These are phyloP conservation scores for Catostomus latipinnis DNA, from an alignment of 2,797 vertebrate species.

Conservation along the genomic window DNA sequence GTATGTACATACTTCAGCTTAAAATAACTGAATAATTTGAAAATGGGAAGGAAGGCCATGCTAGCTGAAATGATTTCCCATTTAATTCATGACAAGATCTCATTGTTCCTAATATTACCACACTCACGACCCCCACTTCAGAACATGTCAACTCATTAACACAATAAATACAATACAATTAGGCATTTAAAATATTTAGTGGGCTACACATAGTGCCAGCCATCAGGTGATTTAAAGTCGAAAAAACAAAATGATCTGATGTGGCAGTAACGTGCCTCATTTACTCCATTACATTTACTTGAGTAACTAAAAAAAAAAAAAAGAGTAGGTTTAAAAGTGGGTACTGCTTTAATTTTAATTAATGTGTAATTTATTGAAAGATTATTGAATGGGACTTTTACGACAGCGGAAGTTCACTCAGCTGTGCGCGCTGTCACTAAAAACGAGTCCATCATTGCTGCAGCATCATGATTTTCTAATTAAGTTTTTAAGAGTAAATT, in stretches of 20 bases:
- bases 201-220: background rate
- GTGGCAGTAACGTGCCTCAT: background rate
- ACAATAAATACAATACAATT: constrained; percentile 1
- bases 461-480: no score
- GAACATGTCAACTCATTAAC: constrained; percentile 11
- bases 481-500: no score
- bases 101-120: background rate
- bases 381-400: no score
- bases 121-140: background rate
- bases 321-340: no score
- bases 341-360: no score
- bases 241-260: background rate
- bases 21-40: background rate
- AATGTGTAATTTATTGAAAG: no score
- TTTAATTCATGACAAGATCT: background rate
- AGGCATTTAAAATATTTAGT: background rate
- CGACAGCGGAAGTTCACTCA: no score
- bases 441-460: no score
- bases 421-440: no score
- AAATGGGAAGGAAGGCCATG: background rate
- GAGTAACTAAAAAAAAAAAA: no score
- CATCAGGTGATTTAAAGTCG: background rate
- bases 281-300: no score
- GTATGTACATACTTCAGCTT: no score
- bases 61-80: background rate